Evolutionary conservation across 35 echinoderm and acorn worm genomes (phyloP).

Genomic region (Amphiura filiformis): DNA sequence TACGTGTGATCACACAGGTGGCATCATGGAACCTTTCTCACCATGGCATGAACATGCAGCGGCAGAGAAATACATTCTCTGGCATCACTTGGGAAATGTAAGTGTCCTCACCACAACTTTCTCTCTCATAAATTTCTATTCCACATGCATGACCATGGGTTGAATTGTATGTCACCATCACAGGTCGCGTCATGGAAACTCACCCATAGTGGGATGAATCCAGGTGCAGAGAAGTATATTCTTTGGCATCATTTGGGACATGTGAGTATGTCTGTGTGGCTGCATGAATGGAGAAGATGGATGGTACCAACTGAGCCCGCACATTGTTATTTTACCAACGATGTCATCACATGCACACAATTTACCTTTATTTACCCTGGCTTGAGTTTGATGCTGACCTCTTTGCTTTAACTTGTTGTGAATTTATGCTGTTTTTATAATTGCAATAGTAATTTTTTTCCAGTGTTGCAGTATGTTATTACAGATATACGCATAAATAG

Average conservation of each 20-base stretch:
- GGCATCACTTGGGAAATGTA: constrained; percentile 96
- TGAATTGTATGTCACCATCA: not conserved
- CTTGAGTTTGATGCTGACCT: no score
- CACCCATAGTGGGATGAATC: constrained; percentile 76
- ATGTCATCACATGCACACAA: no score
- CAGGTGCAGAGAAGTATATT: constrained; percentile 85
- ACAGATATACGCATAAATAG: no score
- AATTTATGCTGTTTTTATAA: no score
- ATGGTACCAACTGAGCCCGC: not conserved
- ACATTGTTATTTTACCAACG: no score
- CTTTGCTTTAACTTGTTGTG: no score
- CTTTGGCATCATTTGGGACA: constrained; percentile 95
- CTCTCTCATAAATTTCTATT: not conserved
- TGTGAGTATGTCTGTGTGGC: constrained; percentile 41
- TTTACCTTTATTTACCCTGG: no score
- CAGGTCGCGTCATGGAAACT: constrained; percentile 95
- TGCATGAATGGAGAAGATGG: not conserved
- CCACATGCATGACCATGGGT: not conserved
- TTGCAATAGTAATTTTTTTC: no score
- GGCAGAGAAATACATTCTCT: constrained; percentile 92
- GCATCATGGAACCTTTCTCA: not conserved
- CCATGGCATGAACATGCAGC: not conserved
- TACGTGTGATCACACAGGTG: not conserved
- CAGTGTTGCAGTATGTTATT: no score
- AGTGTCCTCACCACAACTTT: constrained; percentile 14